phyloP scores from a whole-genome alignment of 92 coral and sea anemone species.

The Porites rus region DNA sequence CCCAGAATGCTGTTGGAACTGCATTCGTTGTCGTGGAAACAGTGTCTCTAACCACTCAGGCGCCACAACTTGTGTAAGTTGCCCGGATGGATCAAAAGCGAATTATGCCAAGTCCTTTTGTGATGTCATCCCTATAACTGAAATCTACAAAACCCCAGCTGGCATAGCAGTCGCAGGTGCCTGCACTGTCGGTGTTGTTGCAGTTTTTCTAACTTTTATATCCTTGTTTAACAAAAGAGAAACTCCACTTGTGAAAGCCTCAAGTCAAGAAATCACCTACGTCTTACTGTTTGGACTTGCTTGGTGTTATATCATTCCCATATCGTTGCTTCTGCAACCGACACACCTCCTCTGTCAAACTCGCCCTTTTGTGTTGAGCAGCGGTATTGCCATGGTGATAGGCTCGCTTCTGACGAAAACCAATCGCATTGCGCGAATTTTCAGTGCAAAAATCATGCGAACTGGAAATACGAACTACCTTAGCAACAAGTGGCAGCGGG shows the following conservation, averaged over 20 bases:
- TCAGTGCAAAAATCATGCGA: slow-evolving; percentile 83
- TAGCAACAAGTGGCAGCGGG: slow-evolving; percentile 76
- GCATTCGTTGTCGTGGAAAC: slow-evolving; percentile 79
- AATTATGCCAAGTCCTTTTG: slow-evolving; percentile 67
- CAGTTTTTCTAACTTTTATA: slow-evolving; percentile 54
- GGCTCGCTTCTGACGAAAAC: slow-evolving; percentile 86
- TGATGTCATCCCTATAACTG: slow-evolving; percentile 60
- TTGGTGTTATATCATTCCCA: slow-evolving; percentile 52
- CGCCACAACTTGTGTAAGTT: slow-evolving; percentile 63
- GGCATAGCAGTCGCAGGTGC: slow-evolving; percentile 66
- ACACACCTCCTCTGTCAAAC: slow-evolving; percentile 56
- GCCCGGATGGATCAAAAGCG: slow-evolving; percentile 75
- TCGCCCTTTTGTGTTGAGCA: slow-evolving; percentile 67
- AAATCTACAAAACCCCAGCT: slow-evolving; percentile 58
- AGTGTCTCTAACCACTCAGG: slow-evolving; percentile 70
- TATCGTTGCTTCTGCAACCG: slow-evolving; percentile 51
- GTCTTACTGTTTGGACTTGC: slow-evolving; percentile 70
- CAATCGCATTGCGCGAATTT: slow-evolving; percentile 87
- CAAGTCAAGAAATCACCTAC: slow-evolving; percentile 79
- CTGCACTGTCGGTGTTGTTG: slow-evolving; percentile 58
- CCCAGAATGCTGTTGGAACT: slow-evolving; percentile 94
- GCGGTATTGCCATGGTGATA: slow-evolving; percentile 67
- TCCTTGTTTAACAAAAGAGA: slow-evolving; percentile 64
- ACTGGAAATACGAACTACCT: slow-evolving; percentile 67
- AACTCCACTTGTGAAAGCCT: slow-evolving; percentile 81